These are phyloP conservation scores for Zaprionus tsacasi DNA, from an alignment of 1,140 invertebrate species.

Conservation along the genomic window DNA sequence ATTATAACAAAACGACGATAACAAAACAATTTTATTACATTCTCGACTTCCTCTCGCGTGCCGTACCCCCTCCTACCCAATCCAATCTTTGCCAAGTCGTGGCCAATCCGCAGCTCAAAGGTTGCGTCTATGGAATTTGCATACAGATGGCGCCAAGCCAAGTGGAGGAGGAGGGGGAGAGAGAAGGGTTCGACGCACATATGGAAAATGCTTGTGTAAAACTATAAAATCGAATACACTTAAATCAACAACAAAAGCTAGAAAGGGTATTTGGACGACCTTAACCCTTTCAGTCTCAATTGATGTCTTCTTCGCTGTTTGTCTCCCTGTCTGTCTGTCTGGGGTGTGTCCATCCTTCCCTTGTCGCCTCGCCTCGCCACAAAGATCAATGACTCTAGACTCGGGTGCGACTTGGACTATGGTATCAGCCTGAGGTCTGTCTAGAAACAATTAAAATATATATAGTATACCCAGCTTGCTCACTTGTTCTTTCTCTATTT, in stretches of 20 bases:
- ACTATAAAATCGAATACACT: constrained; percentile 40
- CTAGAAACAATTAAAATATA: constrained; percentile 56
- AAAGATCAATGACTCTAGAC: constrained; percentile 47
- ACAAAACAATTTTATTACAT: constrained; percentile 57
- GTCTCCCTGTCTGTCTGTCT: constrained; percentile 7
- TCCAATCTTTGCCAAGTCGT: constrained; percentile 4
- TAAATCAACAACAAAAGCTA: constrained; percentile 4
- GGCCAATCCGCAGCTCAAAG: constrained; percentile 4
- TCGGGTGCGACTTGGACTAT: constrained; percentile 16
- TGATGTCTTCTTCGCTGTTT: constrained; percentile 22
- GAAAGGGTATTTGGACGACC: constrained; percentile 22
- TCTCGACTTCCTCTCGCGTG: constrained; percentile 58
- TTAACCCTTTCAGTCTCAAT: constrained; percentile 37
- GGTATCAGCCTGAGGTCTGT: constrained; percentile 11
- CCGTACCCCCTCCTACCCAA: constrained; percentile 11
- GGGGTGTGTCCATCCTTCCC: constrained; percentile 7
- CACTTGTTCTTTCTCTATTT: not conserved
- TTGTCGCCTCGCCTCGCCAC: constrained; percentile 27
- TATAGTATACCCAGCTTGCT: constrained; percentile 25
- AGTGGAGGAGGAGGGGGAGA: not conserved
- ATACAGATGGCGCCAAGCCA: constrained; percentile 56
- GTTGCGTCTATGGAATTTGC: constrained; percentile 42
- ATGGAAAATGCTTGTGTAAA: constrained; percentile 21
- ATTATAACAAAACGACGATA: constrained; percentile 64
- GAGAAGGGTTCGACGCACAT: constrained; percentile 21